Evolutionary conservation across 2,113 vertebrate genomes (phyloP).

Genomic region (Myotis lucifugus): DNA sequence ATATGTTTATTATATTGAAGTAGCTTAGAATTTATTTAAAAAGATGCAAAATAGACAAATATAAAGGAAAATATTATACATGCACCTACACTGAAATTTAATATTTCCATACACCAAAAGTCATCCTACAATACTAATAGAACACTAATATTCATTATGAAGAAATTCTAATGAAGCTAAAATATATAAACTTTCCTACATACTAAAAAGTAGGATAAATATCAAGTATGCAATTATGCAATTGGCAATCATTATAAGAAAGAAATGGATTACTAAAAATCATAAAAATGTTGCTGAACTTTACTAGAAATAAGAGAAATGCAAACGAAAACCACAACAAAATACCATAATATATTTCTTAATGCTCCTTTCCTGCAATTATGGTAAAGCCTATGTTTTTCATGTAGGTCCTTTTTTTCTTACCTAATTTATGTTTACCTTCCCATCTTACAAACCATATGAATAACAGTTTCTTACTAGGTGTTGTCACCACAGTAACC

Average conservation of each 20-base stretch:
- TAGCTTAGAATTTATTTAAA: background rate
- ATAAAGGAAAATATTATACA: background rate
- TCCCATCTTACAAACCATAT: background rate
- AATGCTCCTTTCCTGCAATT: background rate
- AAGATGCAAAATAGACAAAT: background rate
- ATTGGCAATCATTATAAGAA: background rate
- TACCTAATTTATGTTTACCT: background rate
- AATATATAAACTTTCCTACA: background rate
- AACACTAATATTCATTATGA: background rate
- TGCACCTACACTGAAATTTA: background rate
- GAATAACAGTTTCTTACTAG: background rate
- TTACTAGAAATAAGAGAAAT: background rate
- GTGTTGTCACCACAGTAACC: background rate
- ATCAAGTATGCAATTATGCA: background rate
- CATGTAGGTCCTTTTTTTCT: background rate
- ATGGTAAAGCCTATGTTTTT: background rate
- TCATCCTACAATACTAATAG: background rate
- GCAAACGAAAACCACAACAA: background rate
- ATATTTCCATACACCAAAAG: background rate
- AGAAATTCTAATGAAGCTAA: background rate
- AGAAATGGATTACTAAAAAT: background rate
- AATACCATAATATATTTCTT: background rate
- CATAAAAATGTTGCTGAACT: background rate
- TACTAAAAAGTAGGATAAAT: background rate
- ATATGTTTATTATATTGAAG: background rate